phyloP scores from a whole-genome alignment of 2,113 vertebrate genomes.

The Rana temporaria region DNA sequence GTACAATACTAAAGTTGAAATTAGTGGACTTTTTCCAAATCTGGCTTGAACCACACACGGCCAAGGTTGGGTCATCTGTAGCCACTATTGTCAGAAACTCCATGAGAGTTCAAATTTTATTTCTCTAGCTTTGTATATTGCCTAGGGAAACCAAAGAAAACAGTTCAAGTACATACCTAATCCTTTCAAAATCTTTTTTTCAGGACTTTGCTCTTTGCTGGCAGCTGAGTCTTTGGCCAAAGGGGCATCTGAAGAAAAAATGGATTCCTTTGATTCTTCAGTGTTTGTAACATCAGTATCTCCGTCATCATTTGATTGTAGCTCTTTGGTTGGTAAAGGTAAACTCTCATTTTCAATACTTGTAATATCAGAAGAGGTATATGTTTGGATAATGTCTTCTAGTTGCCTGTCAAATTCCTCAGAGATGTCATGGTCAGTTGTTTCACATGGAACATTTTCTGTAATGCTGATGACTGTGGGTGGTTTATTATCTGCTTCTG shows the following conservation, averaged over 20 bases:
- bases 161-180: conserved; percentile 73
- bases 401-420: conserved; percentile 82
- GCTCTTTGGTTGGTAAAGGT: conserved; percentile 64
- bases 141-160: too few species aligned
- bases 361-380: conserved; percentile 73
- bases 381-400: conserved; percentile 86
- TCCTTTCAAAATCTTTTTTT: conserved; percentile 94
- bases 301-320: conserved; percentile 67
- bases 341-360: conserved; percentile 24
- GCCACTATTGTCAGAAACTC: too few species aligned
- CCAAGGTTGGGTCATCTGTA: too few species aligned
- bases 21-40: too few species aligned
- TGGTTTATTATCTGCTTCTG: conserved; percentile 63
- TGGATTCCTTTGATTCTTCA: conserved; percentile 68
- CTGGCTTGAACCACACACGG: too few species aligned
- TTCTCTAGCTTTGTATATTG: too few species aligned
- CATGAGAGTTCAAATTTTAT: too few species aligned
- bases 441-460: fast-evolving
- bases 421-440: conserved; percentile 68
- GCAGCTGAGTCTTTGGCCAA: conserved; percentile 70
- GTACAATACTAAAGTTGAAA: too few species aligned
- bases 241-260: conserved; percentile 64
- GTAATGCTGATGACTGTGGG: not conserved
- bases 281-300: conserved; percentile 71
- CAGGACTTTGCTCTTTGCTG: conserved; percentile 88